Evolutionary conservation across 2,888 invertebrate species (phyloP), one percentile per base, ranked within the genome.

Genomic region (Prosapia bicincta): DNA sequence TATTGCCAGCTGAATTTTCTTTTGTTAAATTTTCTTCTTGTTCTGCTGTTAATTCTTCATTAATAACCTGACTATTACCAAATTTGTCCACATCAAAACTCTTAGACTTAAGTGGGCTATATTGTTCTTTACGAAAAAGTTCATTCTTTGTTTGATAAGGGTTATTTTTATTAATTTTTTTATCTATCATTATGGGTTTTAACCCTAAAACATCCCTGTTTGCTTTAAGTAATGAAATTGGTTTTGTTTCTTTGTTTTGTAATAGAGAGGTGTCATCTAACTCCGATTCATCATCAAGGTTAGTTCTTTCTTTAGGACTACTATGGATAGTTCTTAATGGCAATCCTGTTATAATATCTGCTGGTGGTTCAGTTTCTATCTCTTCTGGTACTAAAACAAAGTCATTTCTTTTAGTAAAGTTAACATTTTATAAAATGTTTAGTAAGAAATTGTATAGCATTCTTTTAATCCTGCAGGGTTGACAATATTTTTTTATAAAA

Each of bases 341-440:
- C 26, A 73, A 72, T 69, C 78, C 78, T 26, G 78, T 81, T 81
- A 87, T 87, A 26, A 82, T 80, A 82, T 87, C 87, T 81, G 87
- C 88, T 6, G 78, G 72, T 26, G 73, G 71, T 71, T 78, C 78
- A 20, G 78, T 81, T 81, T 87, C 87, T 30, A 82, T 80, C 82
- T 87, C 87, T 81, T 88, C 88, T 5, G 87, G 87, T 69, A 87
- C 87, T 87, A 79, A 71, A 83, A 83, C 77, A 76, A 72, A 70
- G 72, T 54, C n/a, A n/a, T n/a, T n/a, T n/a, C n/a, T n/a, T n/a
- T n/a, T n/a, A n/a, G n/a, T n/a, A n/a, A n/a, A n/a, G n/a, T n/a
- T n/a, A n/a, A n/a, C n/a, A n/a, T n/a, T n/a, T n/a, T n/a, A n/a
- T n/a, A n/a, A n/a, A n/a, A n/a, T n/a, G n/a, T n/a, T n/a, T n/a